Conservation (phyloP, 2,888 invertebrate species). For the Cheilosia variabilis region DNA sequence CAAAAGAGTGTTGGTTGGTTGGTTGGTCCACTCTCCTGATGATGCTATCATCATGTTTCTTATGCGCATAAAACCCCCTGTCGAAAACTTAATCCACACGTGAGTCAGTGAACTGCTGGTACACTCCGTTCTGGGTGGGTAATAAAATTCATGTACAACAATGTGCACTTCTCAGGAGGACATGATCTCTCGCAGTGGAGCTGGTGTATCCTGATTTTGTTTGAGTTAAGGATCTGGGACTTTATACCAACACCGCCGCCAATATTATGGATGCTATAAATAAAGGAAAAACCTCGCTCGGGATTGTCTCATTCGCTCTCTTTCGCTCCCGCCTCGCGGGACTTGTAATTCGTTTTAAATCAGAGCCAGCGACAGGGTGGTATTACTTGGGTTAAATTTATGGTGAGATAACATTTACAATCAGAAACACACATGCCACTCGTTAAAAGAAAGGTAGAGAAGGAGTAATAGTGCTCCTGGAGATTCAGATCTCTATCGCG, state of each 20-base stretch:
- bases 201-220: constrained; percentile 57
- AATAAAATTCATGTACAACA: constrained; percentile 74
- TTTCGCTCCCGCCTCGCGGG: constrained; percentile 19
- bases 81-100: constrained; percentile 75
- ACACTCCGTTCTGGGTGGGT: constrained; percentile 43
- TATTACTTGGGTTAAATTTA: constrained; percentile 72
- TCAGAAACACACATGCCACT: constrained; percentile 36
- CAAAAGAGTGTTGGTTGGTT: constrained; percentile 43
- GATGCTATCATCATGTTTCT: constrained; percentile 68
- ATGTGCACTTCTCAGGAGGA: constrained; percentile 56
- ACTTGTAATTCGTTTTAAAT: constrained; percentile 70
- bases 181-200: constrained; percentile 21
- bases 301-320: constrained; percentile 51
- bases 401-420: constrained; percentile 72
- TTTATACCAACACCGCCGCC: constrained; percentile 58
- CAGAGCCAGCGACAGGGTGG: constrained; percentile 64
- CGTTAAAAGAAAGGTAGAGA: neutral
- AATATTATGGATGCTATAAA: constrained; percentile 72
- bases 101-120: constrained; percentile 72
- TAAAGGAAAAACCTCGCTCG: constrained; percentile 50
- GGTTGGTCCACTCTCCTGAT: constrained; percentile 42
- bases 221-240: constrained; percentile 69
- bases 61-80: constrained; percentile 69
- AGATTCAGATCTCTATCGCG: constrained; percentile 62
- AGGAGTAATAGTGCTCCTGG: constrained; percentile 34